Conservation (phyloP, 2,797 vertebrate species). For the Danionella dracula region DNA sequence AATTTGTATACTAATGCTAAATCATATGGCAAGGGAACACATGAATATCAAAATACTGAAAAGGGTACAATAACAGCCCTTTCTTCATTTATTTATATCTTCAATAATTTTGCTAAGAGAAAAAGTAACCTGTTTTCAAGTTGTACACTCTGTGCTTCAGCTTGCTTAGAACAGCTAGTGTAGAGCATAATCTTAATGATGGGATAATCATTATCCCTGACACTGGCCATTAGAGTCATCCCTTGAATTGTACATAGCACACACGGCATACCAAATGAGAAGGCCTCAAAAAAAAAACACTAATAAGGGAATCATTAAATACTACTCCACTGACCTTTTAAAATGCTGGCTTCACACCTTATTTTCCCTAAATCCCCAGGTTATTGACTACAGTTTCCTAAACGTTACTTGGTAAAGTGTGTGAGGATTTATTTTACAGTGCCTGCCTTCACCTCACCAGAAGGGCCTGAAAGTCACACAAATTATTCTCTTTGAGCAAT, state of each 20-base stretch:
- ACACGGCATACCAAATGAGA: conserved; percentile 50
- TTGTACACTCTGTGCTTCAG: background rate
- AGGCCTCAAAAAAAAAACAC: conserved; percentile 52
- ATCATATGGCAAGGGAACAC: too few species aligned
- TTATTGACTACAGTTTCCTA: conserved; percentile 60
- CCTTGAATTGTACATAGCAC: conserved; percentile 48
- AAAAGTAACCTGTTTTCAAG: background rate
- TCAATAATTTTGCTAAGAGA: too few species aligned
- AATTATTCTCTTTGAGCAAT: conserved; percentile 47
- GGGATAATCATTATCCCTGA: conserved; percentile 31
- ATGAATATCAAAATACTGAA: too few species aligned
- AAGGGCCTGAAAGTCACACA: conserved; percentile 35
- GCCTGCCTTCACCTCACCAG: conserved; percentile 39
- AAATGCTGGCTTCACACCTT: conserved; percentile 59
- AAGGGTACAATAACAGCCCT: too few species aligned
- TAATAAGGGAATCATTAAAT: conserved; percentile 64
- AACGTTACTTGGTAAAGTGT: conserved; percentile 54
- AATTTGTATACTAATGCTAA: too few species aligned
- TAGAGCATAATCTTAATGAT: background rate
- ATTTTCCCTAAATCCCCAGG: conserved; percentile 56
- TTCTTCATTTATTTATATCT: too few species aligned
- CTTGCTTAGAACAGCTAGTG: background rate
- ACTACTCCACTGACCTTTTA: conserved; percentile 67
- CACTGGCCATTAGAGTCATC: conserved; percentile 44
- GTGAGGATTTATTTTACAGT: conserved; percentile 40